Evolutionary conservation across 2,113 vertebrate species (phyloP), one percentile per base, ranked within the genome.

Genomic region (Mustela lutreola): DNA sequence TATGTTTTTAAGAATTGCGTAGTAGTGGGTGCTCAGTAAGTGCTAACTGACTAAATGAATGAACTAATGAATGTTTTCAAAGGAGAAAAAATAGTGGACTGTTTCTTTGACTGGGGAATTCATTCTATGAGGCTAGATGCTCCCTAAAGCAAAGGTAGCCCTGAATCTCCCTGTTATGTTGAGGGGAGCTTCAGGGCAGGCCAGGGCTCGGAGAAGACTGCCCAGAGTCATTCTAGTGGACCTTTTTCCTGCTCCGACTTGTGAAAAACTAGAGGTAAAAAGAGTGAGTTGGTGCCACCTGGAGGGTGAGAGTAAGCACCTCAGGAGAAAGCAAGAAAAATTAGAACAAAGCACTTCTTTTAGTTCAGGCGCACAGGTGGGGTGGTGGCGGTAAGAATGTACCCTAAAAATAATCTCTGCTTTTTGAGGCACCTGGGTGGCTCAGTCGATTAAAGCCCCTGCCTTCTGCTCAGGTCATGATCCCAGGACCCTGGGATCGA

Each of bases 221-320:
- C 45, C 39, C 62, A 31, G 26, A 53, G 14, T 75, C 78, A 62
- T 26, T 39, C 63, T 50, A 53, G 71, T 18, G 12, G 60, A 18
- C 24, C 19, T 62, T 73, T 39, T 28, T 33, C 42, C 11, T 11
- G 5, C 7, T 19, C 28, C 5, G 42, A 31, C 28, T n/a, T 39
- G 48, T 62, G n/a, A 53, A 45, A 84, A 96, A 50, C 83, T 60
- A 60, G 42, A 62, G n/a, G 22, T 58, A 42, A 58, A 86, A 76
- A 67, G 53, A 67, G 60, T 60, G 71, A 75, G 56, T 11, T 84
- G 71, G 63, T n/a, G 94, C 88, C 96, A 67, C 79, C 97, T 95
- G 31, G 90, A 24, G 93, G 95, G 8, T 4, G 39, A 48, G 15
- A 60, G 24, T 26, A n/a, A 36, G 14, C 50, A 84, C 28, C 39